A percentile compares a stretch with the other conserved stretches of the same genome.
phyloP scores from a whole-genome alignment of 2,113 vertebrate genomes.

The Malaclemys terrapin region DNA sequence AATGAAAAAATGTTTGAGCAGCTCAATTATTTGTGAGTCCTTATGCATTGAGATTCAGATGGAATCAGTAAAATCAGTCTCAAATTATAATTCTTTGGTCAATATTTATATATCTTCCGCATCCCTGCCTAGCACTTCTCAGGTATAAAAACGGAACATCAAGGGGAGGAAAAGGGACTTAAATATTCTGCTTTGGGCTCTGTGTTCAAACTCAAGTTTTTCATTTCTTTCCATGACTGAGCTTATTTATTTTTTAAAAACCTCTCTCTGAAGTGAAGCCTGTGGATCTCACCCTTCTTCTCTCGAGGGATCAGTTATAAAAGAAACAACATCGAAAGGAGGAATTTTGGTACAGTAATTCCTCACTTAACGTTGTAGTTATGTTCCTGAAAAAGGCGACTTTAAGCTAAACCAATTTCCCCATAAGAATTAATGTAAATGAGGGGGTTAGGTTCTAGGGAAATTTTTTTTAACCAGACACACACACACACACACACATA shows the following conservation, averaged over 20 bases:
- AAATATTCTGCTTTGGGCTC: neutral
- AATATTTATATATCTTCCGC: neutral
- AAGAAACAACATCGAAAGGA: conserved; percentile 59
- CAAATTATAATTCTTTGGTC: neutral
- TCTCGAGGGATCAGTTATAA: conserved; percentile 54
- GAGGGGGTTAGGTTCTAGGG: no score
- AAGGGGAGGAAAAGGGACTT: conserved; percentile 22
- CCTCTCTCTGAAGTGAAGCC: conserved; percentile 43
- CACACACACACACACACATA: no score
- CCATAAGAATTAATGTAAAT: no score
- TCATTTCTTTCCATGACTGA: conserved; percentile 36
- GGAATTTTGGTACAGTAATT: conserved; percentile 55
- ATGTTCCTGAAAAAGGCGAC: no score
- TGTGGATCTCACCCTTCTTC: neutral
- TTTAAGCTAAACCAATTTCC: no score
- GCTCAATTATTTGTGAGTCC: neutral
- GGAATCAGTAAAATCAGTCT: conserved; percentile 12
- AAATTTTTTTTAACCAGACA: no score
- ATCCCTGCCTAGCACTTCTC: neutral
- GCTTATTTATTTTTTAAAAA: conserved; percentile 60
- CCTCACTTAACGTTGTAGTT: no score
- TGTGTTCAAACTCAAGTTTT: neutral
- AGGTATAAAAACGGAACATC: neutral
- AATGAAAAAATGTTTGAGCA: neutral
- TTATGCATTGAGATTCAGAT: neutral